These are phyloP conservation scores for Menura novaehollandiae DNA, from an alignment of 2,113 vertebrate species.

Conservation along the genomic window DNA sequence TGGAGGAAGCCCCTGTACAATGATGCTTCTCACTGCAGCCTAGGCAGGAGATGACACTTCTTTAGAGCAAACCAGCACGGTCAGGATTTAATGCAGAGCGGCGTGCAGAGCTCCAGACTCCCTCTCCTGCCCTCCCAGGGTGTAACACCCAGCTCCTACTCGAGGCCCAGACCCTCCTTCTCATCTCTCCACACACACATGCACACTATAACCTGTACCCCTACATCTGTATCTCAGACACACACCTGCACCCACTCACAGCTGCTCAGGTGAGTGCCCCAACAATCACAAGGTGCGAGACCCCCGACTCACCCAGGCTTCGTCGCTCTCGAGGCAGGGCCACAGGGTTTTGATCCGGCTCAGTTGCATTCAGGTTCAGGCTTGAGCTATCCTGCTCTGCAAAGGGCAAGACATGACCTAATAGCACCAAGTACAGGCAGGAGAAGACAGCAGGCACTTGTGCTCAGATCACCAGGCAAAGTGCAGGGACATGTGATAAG, in stretches of 20 bases:
- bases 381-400: constrained; percentile 44
- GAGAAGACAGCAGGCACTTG: neutral
- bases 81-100: neutral
- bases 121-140: neutral
- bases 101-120: neutral
- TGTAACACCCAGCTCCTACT: neutral
- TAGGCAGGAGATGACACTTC: neutral
- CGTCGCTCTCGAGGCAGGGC: constrained; percentile 64
- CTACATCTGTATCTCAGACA: neutral
- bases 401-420: neutral
- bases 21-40: neutral
- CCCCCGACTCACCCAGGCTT: constrained; percentile 63
- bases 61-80: neutral
- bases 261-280: neutral
- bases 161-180: neutral
- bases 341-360: neutral
- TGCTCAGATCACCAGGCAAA: neutral
- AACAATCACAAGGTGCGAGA: neutral
- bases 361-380: constrained; percentile 63
- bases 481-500: neutral
- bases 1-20: neutral
- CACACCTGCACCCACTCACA: neutral
- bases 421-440: neutral
- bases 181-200: neutral
- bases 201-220: accelerated